phyloP scores from a whole-genome alignment of 2,888 invertebrate genomes.

The Tiliacea aurago region DNA sequence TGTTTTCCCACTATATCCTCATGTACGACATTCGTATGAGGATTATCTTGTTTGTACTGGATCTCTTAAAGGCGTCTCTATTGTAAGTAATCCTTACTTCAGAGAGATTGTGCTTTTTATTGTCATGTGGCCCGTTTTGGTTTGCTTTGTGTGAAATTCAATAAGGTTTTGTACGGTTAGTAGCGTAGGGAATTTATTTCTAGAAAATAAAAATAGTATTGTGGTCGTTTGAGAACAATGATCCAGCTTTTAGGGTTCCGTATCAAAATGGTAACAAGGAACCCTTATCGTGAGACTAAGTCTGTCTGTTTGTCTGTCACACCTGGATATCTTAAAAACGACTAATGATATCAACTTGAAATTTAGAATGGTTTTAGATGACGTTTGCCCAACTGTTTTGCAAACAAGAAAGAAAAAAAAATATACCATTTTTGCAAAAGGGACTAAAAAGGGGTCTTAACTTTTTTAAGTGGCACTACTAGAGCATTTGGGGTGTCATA shows the following conservation, averaged over 20 bases:
- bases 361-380: no score
- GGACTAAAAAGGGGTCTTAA: no score
- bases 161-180: slow-evolving; percentile 35
- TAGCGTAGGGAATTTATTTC: background rate
- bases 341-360: no score
- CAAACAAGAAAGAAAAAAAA: no score
- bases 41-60: slow-evolving; percentile 71
- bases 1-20: slow-evolving; percentile 66
- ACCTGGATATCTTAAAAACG: no score
- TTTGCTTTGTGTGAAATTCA: slow-evolving; percentile 48
- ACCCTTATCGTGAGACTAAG: no score
- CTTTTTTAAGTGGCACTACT: no score
- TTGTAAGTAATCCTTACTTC: slow-evolving; percentile 67
- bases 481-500: no score
- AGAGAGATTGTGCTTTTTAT: slow-evolving; percentile 61
- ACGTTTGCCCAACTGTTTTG: no score
- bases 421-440: no score
- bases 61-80: slow-evolving; percentile 60
- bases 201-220: background rate
- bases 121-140: slow-evolving; percentile 45
- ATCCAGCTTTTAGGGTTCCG: background rate
- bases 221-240: background rate
- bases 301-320: no score
- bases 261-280: no score
- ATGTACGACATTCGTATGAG: slow-evolving; percentile 64